Conservation (phyloP, 2,888 invertebrate genomes). For the Epinotia bilunana region DNA sequence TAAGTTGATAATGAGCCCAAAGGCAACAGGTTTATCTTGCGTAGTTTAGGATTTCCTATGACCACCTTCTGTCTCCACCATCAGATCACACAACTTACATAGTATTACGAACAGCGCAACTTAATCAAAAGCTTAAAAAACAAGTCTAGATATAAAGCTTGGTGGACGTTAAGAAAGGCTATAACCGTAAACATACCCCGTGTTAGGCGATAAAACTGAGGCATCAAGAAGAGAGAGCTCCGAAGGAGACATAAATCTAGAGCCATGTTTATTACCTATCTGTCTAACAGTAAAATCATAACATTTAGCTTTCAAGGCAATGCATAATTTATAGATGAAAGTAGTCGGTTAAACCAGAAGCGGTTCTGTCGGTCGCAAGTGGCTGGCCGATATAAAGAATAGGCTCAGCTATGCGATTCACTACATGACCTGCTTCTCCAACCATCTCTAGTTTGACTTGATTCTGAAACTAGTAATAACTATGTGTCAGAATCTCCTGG, state of each 20-base stretch:
- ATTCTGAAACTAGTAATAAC: background rate
- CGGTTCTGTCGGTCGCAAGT: conserved; percentile 33
- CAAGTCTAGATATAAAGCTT: too few relatives aligned
- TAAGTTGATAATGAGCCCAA: too few relatives aligned
- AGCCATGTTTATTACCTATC: conserved; percentile 29
- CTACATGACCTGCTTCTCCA: background rate
- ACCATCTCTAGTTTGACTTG: background rate
- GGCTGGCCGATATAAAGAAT: conserved; percentile 35
- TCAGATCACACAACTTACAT: too few relatives aligned
- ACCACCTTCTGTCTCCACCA: too few relatives aligned
- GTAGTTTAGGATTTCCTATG: too few relatives aligned
- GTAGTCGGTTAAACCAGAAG: conserved; percentile 40
- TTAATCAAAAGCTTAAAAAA: too few relatives aligned
- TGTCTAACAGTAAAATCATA: conserved; percentile 33
- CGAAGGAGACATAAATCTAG: conserved; percentile 28
- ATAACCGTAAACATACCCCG: background rate
- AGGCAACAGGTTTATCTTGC: too few relatives aligned
- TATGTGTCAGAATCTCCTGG: background rate
- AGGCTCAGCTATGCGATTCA: conserved; percentile 15
- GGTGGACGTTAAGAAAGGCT: background rate
- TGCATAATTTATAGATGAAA: conserved; percentile 45
- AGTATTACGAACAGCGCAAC: too few relatives aligned
- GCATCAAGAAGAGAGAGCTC: conserved; percentile 31
- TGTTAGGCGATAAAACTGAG: background rate
- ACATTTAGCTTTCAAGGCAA: conserved; percentile 41